Conservation (phyloP, 1,140 invertebrate species). For the Neodiprion pinetum region DNA sequence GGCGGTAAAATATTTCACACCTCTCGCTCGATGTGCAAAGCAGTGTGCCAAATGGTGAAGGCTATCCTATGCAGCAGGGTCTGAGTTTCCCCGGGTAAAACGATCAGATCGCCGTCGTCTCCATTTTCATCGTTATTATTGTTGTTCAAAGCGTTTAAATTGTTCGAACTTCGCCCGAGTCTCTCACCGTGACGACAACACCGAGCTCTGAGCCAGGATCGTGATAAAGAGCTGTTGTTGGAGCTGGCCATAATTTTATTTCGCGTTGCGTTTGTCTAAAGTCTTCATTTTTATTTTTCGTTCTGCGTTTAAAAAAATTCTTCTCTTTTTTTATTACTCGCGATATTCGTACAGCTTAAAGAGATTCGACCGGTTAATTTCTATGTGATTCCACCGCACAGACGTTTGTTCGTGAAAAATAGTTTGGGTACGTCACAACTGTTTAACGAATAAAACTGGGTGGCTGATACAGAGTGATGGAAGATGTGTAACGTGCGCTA, state of each 20-base stretch:
- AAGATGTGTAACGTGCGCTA: too few relatives aligned
- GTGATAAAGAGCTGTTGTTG: conserved; percentile 44
- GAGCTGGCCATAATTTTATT: conserved; percentile 43
- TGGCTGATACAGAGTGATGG: too few relatives aligned
- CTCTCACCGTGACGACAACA: conserved; percentile 47
- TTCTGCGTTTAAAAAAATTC: neutral
- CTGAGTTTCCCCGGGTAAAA: conserved; percentile 47
- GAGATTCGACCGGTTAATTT: too few relatives aligned
- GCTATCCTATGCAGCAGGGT: conserved; percentile 66
- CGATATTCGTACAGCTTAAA: too few relatives aligned
- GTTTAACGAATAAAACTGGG: too few relatives aligned
- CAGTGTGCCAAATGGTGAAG: conserved; percentile 69
- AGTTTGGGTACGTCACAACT: too few relatives aligned
- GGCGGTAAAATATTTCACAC: conserved; percentile 34
- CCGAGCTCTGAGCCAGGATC: conserved; percentile 47
- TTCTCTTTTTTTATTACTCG: too few relatives aligned
- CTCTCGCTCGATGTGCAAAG: conserved; percentile 66
- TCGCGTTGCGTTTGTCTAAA: conserved; percentile 13
- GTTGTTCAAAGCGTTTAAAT: conserved; percentile 34
- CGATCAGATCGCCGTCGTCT: conserved; percentile 13
- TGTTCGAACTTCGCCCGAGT: neutral
- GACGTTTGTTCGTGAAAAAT: too few relatives aligned
- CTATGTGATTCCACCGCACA: too few relatives aligned
- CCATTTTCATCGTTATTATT: conserved; percentile 44
- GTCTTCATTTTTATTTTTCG: conserved; percentile 17